Percentiles rank a stretch among this genome's conserved stretches.
These are phyloP conservation scores for Drosophila ercepeae DNA, from an alignment of 1,140 invertebrate species.

Conservation along the genomic window DNA sequence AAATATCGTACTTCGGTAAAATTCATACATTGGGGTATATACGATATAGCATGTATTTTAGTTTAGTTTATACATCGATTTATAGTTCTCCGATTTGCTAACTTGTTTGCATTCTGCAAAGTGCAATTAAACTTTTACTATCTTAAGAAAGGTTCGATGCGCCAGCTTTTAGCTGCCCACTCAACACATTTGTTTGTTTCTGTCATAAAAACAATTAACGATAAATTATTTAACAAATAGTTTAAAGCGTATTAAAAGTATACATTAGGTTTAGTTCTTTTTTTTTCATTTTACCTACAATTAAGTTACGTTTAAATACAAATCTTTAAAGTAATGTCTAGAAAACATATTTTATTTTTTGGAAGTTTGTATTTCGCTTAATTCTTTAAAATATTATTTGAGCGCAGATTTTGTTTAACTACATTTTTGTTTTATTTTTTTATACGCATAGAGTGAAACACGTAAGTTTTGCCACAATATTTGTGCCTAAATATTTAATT, in stretches of 20 bases:
- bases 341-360: conserved; percentile 54
- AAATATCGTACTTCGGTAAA: conserved; percentile 62
- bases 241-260: conserved; percentile 70
- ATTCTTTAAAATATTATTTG: conserved; percentile 49
- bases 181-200: conserved; percentile 59
- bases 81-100: conserved; percentile 28
- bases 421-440: conserved; percentile 36
- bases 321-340: conserved; percentile 67
- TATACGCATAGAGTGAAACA: conserved; percentile 60
- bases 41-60: conserved; percentile 38
- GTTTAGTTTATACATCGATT: conserved; percentile 57
- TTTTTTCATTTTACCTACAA: conserved; percentile 46
- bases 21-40: conserved; percentile 50
- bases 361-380: conserved; percentile 39
- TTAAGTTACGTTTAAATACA: conserved; percentile 61
- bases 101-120: conserved; percentile 40
- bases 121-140: conserved; percentile 61
- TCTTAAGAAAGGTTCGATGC: conserved; percentile 36
- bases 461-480: conserved; percentile 62
- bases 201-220: conserved; percentile 59
- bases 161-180: conserved; percentile 67
- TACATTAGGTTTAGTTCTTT: conserved; percentile 57
- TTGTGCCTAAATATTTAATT: conserved; percentile 69
- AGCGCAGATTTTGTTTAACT: conserved; percentile 56
- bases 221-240: conserved; percentile 72